Evolutionary conservation across 1,140 invertebrate species (phyloP), one percentile per base, ranked within the genome.

Genomic region (Heliconius eleuchia): DNA sequence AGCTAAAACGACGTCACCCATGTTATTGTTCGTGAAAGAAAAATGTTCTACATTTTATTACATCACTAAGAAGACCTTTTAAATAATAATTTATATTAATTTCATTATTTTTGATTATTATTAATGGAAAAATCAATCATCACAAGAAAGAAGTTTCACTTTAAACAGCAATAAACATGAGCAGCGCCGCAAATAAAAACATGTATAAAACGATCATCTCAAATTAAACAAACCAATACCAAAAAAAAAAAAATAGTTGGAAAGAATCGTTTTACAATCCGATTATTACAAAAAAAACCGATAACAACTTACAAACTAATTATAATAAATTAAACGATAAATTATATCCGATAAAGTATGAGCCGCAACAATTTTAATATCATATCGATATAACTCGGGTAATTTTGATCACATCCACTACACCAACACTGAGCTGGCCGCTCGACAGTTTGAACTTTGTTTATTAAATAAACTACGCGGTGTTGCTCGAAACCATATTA

Each of bases 351-450:
- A 86, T 87, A 88, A 86, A 86, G 84, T 86, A 85, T 88, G 86
- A 92, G 90, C 88, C 88, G 91, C 87, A 94, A 94, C 89, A 90
- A 92, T 92, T 93, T 93, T 94, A 94, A 92, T 94, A 94, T 94
- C 92, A 91, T 90, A 87, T 89, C 78, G 91, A 93, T 92, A 92
- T 92, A 94, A 91, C 88, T 86, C 85, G 87, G 80, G 79, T 82
- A 84, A 89, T 87, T 88, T 87, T 76, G 79, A 76, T 80, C 52
- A 80, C 79, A 76, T 73, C 8, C 9, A 30, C 60, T 66, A 66
- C 60, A 13, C 60, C 23, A 66, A 66, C 30, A 30, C 60, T 30
- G 60, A 66, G 60, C 23, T 60, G 30, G 52, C 66, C 72, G 74
- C 73, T 50, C 55, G n/a, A 50, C 27, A 79, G 18, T 19, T 34